Conservation (phyloP, 2,888 invertebrate genomes). For the Diadromus collaris region DNA sequence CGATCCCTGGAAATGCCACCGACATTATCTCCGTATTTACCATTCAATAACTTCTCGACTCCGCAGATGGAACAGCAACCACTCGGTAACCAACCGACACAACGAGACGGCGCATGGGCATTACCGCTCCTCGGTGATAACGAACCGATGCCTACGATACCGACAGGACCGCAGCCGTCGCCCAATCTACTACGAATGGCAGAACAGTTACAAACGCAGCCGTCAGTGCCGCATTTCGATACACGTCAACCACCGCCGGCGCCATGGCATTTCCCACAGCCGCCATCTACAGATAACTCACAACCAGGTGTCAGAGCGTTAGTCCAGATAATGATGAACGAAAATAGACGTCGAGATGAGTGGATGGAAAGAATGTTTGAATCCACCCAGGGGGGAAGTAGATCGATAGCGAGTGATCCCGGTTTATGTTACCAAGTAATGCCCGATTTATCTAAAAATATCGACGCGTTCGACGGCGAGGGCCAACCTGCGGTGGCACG, state of each 20-base stretch:
- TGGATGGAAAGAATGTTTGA: not conserved
- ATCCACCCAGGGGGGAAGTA: not conserved
- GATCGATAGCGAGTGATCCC: not conserved
- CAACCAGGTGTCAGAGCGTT: not conserved
- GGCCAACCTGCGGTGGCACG: not conserved
- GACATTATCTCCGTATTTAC: not conserved
- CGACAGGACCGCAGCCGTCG: too few species aligned
- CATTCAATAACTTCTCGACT: not conserved
- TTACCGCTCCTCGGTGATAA: too few species aligned
- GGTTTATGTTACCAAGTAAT: conserved; percentile 6
- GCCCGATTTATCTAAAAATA: conserved; percentile 33
- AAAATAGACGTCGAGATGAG: conserved; percentile 11
- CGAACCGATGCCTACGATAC: too few species aligned
- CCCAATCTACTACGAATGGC: too few species aligned
- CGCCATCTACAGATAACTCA: not conserved
- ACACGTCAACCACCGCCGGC: not conserved
- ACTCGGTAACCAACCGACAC: too few species aligned
- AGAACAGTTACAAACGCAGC: too few species aligned
- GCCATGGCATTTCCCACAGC: not conserved
- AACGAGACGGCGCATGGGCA: too few species aligned
- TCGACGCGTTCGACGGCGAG: conserved; percentile 20
- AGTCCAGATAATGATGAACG: not conserved
- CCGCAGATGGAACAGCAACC: too few species aligned
- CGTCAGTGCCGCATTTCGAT: too few species aligned
- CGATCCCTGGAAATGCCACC: not conserved